Evolutionary conservation across 2,888 invertebrate genomes (phyloP), one percentile per base, ranked within the genome.

Genomic region (Toxonevra muliebris): DNA sequence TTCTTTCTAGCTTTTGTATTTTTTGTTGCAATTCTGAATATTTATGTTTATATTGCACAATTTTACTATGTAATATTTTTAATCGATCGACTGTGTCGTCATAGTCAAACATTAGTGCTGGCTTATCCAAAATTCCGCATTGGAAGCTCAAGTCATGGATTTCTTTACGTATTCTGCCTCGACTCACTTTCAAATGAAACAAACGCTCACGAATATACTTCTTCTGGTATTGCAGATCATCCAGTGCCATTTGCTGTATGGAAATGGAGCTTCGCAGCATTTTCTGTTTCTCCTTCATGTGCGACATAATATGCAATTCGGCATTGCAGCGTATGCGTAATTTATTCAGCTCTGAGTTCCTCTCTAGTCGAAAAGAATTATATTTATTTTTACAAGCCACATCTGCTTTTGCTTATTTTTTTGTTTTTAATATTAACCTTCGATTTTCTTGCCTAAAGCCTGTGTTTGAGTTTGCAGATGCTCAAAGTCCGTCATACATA

Each of bases 111-210:
- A 84, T 72, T 3, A 84, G 71, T 0, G 73, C 70, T 0, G 81
- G 83, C 69, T 82, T 82, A 48, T 79, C 74, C 3, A 84, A 68
- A 0, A 84, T 71, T 1, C 83, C 84, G 30, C 80, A 76, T 50
- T 80, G 74, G 15, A 70, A 76, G 60, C 76, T 78, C 1, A 81
- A 65, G 2, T 78, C 79, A 8, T 61, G 67, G 0, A 77, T 73
- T 53, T 73, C 68, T 2, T 74, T 74, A 0, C 79, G 74, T 5
- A 80, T 66, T 0, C 17, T 15, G 12, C 64, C 75, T 0, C 77
- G 78, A 13, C 78, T 64, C 13, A 79, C 15, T 67, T 83, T 83
- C 11, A 75, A 65, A 0, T 69, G 11, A 50, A 75, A 76, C 0
- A 82, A 68, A 0, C 9, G n/a, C 13, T 75, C 74, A 2, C 83